These are phyloP conservation scores for Miichthys miiuy DNA, from an alignment of 2,797 vertebrate species.

Conservation along the genomic window DNA sequence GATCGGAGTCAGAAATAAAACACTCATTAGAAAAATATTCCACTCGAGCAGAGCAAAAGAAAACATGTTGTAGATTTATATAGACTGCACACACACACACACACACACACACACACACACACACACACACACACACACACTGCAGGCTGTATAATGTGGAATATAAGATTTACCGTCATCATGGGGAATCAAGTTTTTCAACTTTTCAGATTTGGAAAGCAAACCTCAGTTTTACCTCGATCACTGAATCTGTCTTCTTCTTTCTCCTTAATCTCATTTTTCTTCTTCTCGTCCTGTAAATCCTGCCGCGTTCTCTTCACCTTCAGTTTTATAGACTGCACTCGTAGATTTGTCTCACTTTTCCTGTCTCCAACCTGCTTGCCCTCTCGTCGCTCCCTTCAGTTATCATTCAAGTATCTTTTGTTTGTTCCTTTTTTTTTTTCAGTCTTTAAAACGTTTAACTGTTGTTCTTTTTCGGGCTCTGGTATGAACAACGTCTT, in stretches of 20 bases:
- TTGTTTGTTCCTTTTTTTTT: not conserved
- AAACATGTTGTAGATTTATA: constrained; percentile 68
- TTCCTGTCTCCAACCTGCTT: not conserved
- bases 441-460: not conserved
- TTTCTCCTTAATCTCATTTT: constrained; percentile 37
- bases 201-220: constrained; percentile 66
- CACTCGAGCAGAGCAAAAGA: constrained; percentile 66
- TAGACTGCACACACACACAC: constrained; percentile 29
- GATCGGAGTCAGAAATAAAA: constrained; percentile 59
- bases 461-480: not conserved
- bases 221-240: constrained; percentile 45
- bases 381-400: not conserved
- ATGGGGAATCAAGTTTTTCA: constrained; percentile 48
- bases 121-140: constrained; percentile 27
- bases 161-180: constrained; percentile 64
- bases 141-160: constrained; percentile 36
- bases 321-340: not conserved
- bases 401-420: not conserved
- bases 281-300: constrained; percentile 39
- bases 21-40: constrained; percentile 72
- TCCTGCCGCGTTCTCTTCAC: constrained; percentile 8
- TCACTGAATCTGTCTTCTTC: constrained; percentile 58
- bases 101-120: constrained; percentile 30
- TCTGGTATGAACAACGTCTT: constrained; percentile 14
- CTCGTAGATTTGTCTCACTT: not conserved